phyloP scores from a whole-genome alignment of 2,113 vertebrate genomes.

The Tichodroma muraria region DNA sequence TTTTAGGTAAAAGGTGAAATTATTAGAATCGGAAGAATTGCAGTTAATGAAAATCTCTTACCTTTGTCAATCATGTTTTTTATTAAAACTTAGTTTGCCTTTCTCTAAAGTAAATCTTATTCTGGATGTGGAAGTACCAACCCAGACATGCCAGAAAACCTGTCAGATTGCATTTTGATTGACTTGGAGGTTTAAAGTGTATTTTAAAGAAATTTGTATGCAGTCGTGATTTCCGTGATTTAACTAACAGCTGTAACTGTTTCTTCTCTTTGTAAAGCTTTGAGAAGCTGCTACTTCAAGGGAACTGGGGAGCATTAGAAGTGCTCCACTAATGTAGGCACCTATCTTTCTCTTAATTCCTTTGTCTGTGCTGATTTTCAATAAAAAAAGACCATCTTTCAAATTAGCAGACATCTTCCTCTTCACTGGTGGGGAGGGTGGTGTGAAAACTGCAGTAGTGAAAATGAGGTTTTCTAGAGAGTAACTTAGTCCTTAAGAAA shows the following conservation, averaged over 20 bases:
- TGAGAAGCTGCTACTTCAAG: neutral
- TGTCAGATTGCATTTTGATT: neutral
- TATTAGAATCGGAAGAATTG: neutral
- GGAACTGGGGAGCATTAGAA: neutral
- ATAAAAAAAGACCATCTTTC: neutral
- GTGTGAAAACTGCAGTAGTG: neutral
- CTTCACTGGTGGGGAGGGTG: neutral
- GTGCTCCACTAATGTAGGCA: neutral
- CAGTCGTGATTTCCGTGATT: neutral
- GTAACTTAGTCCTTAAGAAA: neutral
- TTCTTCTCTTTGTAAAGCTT: neutral
- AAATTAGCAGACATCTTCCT: neutral
- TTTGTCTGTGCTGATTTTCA: neutral
- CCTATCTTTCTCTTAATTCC: neutral
- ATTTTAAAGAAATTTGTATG: neutral
- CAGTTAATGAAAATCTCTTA: neutral
- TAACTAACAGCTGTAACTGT: neutral
- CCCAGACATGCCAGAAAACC: neutral
- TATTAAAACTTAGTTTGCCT: neutral
- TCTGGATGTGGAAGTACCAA: neutral
- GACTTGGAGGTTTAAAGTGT: neutral
- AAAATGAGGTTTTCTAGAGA: neutral
- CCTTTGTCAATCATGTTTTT: neutral
- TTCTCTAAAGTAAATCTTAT: neutral
- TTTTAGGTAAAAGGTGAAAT: neutral